Percentiles rank a stretch among this genome's conserved stretches.
These are phyloP conservation scores for Automeris io DNA, from an alignment of 2,888 invertebrate genomes.

Conservation along the genomic window DNA sequence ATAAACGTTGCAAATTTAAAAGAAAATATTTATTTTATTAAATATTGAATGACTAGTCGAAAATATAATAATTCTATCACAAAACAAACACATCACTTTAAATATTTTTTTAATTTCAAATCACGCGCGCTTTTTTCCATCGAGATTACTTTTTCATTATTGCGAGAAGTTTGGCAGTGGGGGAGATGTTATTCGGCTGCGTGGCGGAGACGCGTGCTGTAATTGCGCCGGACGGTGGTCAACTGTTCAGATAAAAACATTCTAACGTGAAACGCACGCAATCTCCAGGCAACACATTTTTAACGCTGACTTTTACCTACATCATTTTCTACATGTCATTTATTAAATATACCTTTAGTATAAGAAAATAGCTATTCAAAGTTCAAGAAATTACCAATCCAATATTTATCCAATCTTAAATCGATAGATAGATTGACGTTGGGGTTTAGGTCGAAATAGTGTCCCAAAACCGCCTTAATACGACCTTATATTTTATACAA, in stretches of 20 bases:
- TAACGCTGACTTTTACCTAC: no score
- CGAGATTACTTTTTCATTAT: slow-evolving; percentile 33
- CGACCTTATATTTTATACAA: no score
- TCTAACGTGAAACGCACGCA: slow-evolving; percentile 17
- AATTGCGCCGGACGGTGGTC: slow-evolving; percentile 65
- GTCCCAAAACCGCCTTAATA: no score
- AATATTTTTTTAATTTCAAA: slow-evolving; percentile 22
- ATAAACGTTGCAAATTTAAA: slow-evolving; percentile 14
- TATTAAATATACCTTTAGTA: no score
- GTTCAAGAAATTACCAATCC: no score
- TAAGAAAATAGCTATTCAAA: no score
- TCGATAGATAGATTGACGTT: no score
- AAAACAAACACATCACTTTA: slow-evolving; percentile 29
- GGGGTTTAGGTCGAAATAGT: no score
- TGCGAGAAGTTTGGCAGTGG: slow-evolving; percentile 27
- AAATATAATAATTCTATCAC: slow-evolving; percentile 9
- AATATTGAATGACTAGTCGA: slow-evolving; percentile 4
- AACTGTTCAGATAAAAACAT: slow-evolving; percentile 44
- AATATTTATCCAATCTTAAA: no score
- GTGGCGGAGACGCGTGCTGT: slow-evolving; percentile 40
- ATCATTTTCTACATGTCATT: no score
- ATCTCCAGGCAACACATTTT: not conserved
- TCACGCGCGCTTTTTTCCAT: slow-evolving; percentile 18
- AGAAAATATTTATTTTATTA: slow-evolving; percentile 1
- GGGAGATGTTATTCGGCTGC: slow-evolving; percentile 17